These are phyloP conservation scores for Drosophila multiciliata DNA, from an alignment of 2,888 invertebrate species.

Conservation along the genomic window DNA sequence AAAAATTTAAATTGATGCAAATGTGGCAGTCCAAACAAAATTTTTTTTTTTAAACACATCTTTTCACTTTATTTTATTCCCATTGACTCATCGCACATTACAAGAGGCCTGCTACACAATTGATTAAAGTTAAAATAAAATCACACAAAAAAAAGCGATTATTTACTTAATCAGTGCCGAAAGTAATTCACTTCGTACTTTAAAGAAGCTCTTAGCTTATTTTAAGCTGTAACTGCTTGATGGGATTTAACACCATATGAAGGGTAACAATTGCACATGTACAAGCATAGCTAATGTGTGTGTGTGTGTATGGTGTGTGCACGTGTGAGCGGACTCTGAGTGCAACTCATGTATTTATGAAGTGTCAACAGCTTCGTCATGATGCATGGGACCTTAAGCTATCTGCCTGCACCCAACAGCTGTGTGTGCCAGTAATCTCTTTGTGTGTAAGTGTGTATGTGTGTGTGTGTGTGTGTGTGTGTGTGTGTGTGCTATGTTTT, in stretches of 20 bases:
- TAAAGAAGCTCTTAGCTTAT: background rate
- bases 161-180: background rate
- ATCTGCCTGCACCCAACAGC: conserved; percentile 48
- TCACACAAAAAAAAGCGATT: background rate
- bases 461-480: conserved; percentile 8
- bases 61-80: too few species aligned
- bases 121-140: background rate
- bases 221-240: conserved; percentile 8
- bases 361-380: conserved; percentile 77
- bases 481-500: background rate
- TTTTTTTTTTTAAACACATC: too few species aligned
- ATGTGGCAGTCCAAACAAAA: too few species aligned
- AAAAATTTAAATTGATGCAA: background rate
- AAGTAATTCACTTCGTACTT: background rate
- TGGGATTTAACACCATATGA: conserved; percentile 51
- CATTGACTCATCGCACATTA: too few species aligned
- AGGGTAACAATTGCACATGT: conserved; percentile 59
- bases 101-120: background rate
- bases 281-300: conserved; percentile 19
- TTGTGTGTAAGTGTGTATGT: conserved; percentile 5
- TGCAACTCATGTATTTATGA: conserved; percentile 79
- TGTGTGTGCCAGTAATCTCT: background rate
- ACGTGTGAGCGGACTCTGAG: conserved; percentile 46
- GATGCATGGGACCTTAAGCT: conserved; percentile 73
- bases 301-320: conserved; percentile 6